Conservation (phyloP, 2,113 vertebrate genomes). For the Ophthalmolycus amberensis region DNA sequence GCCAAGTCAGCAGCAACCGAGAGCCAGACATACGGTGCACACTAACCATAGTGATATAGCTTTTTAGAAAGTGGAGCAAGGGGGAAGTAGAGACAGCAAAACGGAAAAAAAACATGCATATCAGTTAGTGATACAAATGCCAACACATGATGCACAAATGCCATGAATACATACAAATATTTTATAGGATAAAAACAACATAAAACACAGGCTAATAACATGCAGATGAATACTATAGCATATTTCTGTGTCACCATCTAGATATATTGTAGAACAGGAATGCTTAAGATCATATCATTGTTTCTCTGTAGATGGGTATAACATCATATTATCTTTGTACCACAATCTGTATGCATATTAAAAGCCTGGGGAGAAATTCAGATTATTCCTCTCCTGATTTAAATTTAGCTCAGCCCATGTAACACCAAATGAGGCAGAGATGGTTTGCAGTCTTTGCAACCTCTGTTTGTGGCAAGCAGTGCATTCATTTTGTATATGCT, state of each 20-base stretch:
- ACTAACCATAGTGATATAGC: slow-evolving; percentile 4
- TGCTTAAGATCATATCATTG: neutral
- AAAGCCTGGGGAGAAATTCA: slow-evolving; percentile 49
- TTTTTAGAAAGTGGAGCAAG: slow-evolving; percentile 5
- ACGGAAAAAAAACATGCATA: neutral
- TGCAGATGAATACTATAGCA: neutral
- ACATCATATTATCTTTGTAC: slow-evolving; percentile 25
- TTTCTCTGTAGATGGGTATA: neutral
- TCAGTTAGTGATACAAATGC: neutral
- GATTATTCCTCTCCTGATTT: slow-evolving; percentile 61
- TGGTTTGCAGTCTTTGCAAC: slow-evolving; percentile 62
- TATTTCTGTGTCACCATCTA: neutral
- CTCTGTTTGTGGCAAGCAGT: slow-evolving; percentile 54
- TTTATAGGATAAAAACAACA: neutral
- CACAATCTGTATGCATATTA: slow-evolving; percentile 28
- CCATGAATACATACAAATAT: neutral
- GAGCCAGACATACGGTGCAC: slow-evolving; percentile 29
- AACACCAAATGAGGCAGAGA: slow-evolving; percentile 66
- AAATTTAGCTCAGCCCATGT: slow-evolving; percentile 66
- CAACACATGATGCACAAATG: neutral
- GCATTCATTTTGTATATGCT: slow-evolving; percentile 14
- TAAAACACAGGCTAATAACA: neutral
- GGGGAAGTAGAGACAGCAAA: neutral
- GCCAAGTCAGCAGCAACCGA: slow-evolving; percentile 14
- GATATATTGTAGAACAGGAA: neutral